Percentiles rank a stretch among this genome's conserved stretches.
These are phyloP conservation scores for Ditula angustiorana DNA, from an alignment of 2,888 invertebrate species.

Conservation along the genomic window DNA sequence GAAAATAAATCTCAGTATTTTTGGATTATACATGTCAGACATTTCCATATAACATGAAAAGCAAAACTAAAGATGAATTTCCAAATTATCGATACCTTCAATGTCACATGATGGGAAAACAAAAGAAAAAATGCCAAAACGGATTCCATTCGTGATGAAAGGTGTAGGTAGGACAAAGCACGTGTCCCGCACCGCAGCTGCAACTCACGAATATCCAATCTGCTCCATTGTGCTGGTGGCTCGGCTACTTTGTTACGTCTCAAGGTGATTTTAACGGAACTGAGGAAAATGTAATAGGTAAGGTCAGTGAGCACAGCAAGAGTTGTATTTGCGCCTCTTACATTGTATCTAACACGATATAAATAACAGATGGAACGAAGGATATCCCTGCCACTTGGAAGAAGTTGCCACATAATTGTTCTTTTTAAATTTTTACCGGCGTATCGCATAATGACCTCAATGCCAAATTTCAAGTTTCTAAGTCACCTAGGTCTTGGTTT, in stretches of 20 bases:
- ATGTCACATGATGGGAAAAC: background rate
- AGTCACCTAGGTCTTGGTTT: too few species aligned
- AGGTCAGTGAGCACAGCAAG: background rate
- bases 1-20: background rate
- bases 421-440: too few species aligned
- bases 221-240: background rate
- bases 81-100: background rate
- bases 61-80: background rate
- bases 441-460: too few species aligned
- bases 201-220: background rate
- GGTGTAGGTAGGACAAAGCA: background rate
- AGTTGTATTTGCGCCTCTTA: background rate
- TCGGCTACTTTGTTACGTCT: background rate
- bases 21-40: background rate
- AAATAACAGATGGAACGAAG: too few species aligned
- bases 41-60: background rate
- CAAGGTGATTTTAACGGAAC: slow-evolving; percentile 3
- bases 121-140: background rate
- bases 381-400: too few species aligned
- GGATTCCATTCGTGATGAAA: background rate
- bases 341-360: too few species aligned
- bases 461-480: too few species aligned
- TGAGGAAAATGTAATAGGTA: background rate
- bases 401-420: too few species aligned
- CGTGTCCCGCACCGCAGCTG: background rate